Evolutionary conservation across 2,113 vertebrate species (phyloP).

Genomic region (Sinocyclocheilus anophthalmus): DNA sequence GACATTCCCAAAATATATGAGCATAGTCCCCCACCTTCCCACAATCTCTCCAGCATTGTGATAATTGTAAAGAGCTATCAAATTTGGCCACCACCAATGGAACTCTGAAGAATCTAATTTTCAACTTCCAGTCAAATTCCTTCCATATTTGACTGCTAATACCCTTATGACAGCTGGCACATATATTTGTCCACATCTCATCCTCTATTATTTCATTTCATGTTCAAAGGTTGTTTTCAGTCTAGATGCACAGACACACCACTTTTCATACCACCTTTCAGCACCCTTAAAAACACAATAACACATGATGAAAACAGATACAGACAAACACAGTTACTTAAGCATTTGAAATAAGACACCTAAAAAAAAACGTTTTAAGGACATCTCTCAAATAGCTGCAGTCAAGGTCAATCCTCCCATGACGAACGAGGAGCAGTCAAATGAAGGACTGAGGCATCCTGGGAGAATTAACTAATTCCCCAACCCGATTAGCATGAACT

Average conservation of each 20-base stretch:
- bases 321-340: conserved; percentile 4
- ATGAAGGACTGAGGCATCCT: conserved; percentile 68
- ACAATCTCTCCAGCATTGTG: too few relatives aligned
- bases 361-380: conserved; percentile 49
- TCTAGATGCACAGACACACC: background rate
- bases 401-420: conserved; percentile 67
- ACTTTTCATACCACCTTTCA: background rate
- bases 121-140: too few relatives aligned
- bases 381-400: conserved; percentile 56
- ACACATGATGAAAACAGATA: conserved; percentile 10
- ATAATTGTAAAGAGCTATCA: too few relatives aligned
- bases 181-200: too few relatives aligned
- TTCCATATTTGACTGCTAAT: too few relatives aligned
- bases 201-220: too few relatives aligned
- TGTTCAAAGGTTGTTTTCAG: background rate
- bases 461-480: conserved; percentile 72
- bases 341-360: conserved; percentile 28
- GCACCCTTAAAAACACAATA: background rate
- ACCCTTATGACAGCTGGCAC: too few relatives aligned
- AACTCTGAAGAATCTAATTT: too few relatives aligned
- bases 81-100: too few relatives aligned
- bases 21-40: too few relatives aligned
- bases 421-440: conserved; percentile 66
- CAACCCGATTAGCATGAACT: conserved; percentile 78
- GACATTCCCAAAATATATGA: too few relatives aligned